These are phyloP conservation scores for Lindbergichthys nudifrons DNA, from an alignment of 2,797 vertebrate genomes.

Conservation along the genomic window DNA sequence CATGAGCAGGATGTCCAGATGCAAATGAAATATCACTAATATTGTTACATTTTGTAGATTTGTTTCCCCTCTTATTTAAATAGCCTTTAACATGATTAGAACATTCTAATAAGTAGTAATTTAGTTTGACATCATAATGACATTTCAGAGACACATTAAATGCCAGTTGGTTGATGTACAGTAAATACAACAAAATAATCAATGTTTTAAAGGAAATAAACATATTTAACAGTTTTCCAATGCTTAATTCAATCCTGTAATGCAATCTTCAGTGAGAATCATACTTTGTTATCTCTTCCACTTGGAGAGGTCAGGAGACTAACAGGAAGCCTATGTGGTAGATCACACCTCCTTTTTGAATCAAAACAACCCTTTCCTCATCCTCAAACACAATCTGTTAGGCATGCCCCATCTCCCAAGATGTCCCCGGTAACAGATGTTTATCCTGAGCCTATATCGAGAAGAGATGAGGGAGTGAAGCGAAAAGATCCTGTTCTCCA, in stretches of 20 bases:
- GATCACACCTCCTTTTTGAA: slow-evolving; percentile 66
- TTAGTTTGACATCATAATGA: slow-evolving; percentile 31
- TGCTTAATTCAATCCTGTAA: slow-evolving; percentile 38
- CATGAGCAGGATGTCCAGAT: slow-evolving; percentile 39
- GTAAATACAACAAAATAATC: not conserved
- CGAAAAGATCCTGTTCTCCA: slow-evolving; percentile 63
- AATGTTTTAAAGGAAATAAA: not conserved
- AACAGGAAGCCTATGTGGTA: slow-evolving; percentile 65
- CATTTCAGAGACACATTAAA: slow-evolving; percentile 39
- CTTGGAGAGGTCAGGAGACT: slow-evolving; percentile 62
- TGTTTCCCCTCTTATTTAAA: slow-evolving; percentile 17
- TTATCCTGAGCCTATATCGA: slow-evolving; percentile 68
- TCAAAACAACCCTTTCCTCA: slow-evolving; percentile 76
- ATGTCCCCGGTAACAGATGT: slow-evolving; percentile 75
- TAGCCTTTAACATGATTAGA: slow-evolving; percentile 36
- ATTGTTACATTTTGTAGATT: slow-evolving; percentile 38
- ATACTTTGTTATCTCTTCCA: slow-evolving; percentile 52
- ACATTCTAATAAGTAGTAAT: slow-evolving; percentile 29
- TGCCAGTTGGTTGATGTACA: slow-evolving; percentile 24
- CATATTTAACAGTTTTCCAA: slow-evolving; percentile 34
- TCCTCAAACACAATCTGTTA: slow-evolving; percentile 73
- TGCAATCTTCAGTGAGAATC: slow-evolving; percentile 37
- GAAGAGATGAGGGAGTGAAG: slow-evolving; percentile 60
- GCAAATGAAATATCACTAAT: slow-evolving; percentile 42
- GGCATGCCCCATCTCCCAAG: slow-evolving; percentile 62